Evolutionary conservation across 2,113 vertebrate genomes (phyloP), one percentile per base, ranked within the genome.

Genomic region (Illadopsis cleaveri): DNA sequence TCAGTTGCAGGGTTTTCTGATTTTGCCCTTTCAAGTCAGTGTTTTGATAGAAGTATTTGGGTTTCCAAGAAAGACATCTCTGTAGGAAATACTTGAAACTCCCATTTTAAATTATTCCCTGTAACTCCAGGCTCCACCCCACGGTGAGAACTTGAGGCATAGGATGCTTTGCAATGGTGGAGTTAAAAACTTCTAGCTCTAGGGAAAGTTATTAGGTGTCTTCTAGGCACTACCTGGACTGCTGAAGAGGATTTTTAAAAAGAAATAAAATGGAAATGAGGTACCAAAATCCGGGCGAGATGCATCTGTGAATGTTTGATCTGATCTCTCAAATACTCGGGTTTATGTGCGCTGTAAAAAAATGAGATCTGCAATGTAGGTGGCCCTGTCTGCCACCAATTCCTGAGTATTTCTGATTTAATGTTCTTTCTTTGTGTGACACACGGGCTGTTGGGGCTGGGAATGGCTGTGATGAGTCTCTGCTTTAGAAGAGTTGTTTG

Each of bases 1-100:
- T 37, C 1, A 0, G 8, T 21, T 2, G 1, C 5, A 11, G n/a
- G 23, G 42, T 50, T 56, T 61, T 51, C 27, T 54, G 31, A 38
- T 51, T 85, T 79, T 38, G 28, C 69, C 81, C 54, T 87, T 94
- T 45, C 28, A 7, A 16, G 12, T 68, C 83, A 64, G 31, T 56
- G 20, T 71, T 93, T 91, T 60, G 11, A 42, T 22, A 17, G 27
- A 90, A 61, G 11, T 24, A 45, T 72, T 85, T 79, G 54, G 12
- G 15, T 83, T 90, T 66, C 70, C 38, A 50, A 53, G 40, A 31
- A 27, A 64, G 42, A 33, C 13, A 61, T 31, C 62, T 12, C 16
- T 37, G 38, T 77, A 65, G 66, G 62, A 84, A 64, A 60, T n/a
- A 48, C 15, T 31, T 87, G n/a, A 48, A 76, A 38, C 13, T 79